phyloP scores from a whole-genome alignment of 2,113 vertebrate genomes.

The Panthera tigris region DNA sequence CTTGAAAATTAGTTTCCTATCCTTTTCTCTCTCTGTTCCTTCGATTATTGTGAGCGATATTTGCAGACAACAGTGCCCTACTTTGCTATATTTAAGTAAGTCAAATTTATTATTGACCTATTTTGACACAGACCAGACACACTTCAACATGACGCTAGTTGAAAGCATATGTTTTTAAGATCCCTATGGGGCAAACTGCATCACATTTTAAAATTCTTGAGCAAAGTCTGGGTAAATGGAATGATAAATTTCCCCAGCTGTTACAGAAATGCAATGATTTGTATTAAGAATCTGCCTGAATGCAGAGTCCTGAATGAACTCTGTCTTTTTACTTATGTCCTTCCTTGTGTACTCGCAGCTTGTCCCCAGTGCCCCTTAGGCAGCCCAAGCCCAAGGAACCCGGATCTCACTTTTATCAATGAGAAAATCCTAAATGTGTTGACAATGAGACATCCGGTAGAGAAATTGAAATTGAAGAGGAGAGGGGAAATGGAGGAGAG shows the following conservation, averaged over 20 bases:
- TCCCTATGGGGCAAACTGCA: neutral
- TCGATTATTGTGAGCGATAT: neutral
- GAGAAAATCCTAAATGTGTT: neutral
- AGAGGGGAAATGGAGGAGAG: conserved; percentile 12
- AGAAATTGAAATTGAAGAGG: neutral
- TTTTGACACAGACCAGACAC: neutral
- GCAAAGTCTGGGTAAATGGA: neutral
- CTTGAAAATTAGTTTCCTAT: conserved; percentile 1
- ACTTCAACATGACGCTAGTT: neutral
- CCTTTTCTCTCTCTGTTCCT: neutral
- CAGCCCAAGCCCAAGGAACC: neutral
- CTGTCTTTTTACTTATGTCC: neutral
- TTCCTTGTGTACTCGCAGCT: neutral
- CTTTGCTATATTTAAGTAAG: conserved; percentile 23
- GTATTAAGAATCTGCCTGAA: neutral
- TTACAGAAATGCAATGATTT: neutral
- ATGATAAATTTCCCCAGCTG: neutral
- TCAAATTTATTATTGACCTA: neutral
- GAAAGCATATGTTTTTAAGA: conserved; percentile 17
- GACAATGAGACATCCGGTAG: neutral
- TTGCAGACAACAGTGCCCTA: neutral
- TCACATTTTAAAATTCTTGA: neutral
- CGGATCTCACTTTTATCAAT: neutral
- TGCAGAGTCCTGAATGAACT: neutral
- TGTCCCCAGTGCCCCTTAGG: neutral